Conservation (phyloP, 2,113 vertebrate species). For the Elephas maximus region DNA sequence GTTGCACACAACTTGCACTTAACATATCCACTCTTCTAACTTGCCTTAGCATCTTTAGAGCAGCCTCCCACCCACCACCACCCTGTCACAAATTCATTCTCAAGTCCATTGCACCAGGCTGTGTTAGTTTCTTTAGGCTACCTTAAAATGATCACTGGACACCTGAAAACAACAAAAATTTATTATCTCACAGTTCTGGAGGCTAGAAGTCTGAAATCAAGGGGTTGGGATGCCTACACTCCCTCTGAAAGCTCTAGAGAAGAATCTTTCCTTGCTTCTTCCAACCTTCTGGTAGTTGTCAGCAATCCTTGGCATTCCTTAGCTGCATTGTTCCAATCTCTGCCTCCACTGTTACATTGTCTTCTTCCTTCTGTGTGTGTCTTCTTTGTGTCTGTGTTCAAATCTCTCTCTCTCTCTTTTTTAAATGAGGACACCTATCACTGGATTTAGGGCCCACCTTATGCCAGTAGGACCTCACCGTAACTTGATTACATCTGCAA, state of each 20-base stretch:
- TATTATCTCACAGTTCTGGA: too few relatives aligned
- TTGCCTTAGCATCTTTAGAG: background rate
- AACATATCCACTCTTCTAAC: background rate
- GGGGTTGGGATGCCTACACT: background rate
- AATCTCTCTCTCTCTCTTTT: background rate
- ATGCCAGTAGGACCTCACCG: background rate
- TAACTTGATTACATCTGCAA: background rate
- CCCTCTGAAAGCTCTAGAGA: background rate
- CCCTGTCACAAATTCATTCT: background rate
- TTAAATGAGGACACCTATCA: background rate
- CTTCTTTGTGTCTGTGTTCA: background rate
- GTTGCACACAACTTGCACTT: rapidly evolving
- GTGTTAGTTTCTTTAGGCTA: background rate
- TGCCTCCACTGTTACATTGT: background rate
- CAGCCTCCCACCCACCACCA: too few relatives aligned
- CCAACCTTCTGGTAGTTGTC: too few relatives aligned
- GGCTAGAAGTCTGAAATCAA: background rate
- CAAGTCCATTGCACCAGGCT: background rate
- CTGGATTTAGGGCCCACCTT: background rate
- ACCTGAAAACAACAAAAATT: too few relatives aligned
- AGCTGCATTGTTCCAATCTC: background rate
- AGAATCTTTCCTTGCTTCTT: background rate
- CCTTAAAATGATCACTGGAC: background rate
- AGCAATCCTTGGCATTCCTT: background rate
- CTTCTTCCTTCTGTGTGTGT: background rate